Evolutionary conservation across 2,797 vertebrate species (phyloP), one percentile per base, ranked within the genome.

Genomic region (Thunnus albacares): DNA sequence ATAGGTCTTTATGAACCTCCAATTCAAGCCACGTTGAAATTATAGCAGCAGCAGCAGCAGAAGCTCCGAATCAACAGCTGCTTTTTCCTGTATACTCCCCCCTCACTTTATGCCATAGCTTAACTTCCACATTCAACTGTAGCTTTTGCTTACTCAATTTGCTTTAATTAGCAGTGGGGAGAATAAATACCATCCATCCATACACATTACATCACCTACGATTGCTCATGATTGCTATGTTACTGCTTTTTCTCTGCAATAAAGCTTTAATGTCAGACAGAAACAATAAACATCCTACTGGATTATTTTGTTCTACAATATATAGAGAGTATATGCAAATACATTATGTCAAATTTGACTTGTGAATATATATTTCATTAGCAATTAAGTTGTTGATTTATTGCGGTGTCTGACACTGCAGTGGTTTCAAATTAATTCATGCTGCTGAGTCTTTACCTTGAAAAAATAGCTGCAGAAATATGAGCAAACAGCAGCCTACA

Each of bases 1-100:
- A 83, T 69, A 76, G 80, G 55, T 61, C 56, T 85, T 86, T 72
- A 88, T 72, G 62, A 86, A 75, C 51, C 70, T 56, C 55, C 43
- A 41, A 47, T 81, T 77, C 47, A 64, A 82, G 49, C 20, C 22
- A 60, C 11, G 15, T 18, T 81, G n/a, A 81, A 84, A 77, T 75
- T 77, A 81, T 26, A 73, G 63, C 68, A 68, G 52, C 38, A 38
- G 38, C 38, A 38, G 38, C 38, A 73, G 63, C 68, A 67, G 52
- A 2, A 10, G 47, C 17, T 20, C 24, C 8, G 8, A 76, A 75
- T 62, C 60, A 77, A 71, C 67, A 53, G 65, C 55, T 71, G 33
- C 49, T 53, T 77, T 41, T 61, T 68, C 22, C 9, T 41, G 49
- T 41, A 38, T 60, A n/a, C 24, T 69, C 35, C 20, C 35, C 20